These are phyloP conservation scores for Noctilio leporinus DNA, from an alignment of 2,113 vertebrate species.

Conservation along the genomic window DNA sequence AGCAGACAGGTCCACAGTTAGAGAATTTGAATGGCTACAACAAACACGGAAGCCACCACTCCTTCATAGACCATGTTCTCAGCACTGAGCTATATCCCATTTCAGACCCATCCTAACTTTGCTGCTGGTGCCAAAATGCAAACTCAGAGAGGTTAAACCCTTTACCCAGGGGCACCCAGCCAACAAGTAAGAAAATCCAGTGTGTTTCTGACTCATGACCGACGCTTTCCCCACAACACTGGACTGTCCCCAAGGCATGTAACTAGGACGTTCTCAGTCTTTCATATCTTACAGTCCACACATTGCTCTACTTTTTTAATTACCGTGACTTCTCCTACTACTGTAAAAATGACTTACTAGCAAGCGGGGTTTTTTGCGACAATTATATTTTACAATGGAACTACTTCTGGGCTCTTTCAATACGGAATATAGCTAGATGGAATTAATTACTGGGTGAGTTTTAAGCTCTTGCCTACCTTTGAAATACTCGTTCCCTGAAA, in stretches of 20 bases:
- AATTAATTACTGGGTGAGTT: background rate
- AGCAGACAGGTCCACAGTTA: background rate
- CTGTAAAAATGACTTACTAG: background rate
- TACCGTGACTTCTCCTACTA: background rate
- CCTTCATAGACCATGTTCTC: background rate
- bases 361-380: background rate
- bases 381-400: background rate
- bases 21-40: background rate
- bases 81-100: background rate
- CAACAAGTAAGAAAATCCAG: background rate
- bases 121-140: background rate
- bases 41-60: background rate
- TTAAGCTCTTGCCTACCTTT: background rate
- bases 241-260: background rate
- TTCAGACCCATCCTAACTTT: background rate
- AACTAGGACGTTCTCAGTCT: background rate
- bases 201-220: background rate
- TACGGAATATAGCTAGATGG: background rate
- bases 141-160: background rate
- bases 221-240: background rate
- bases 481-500: background rate
- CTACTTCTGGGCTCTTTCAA: background rate
- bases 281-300: background rate
- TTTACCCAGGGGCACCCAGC: background rate
- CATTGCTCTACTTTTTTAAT: background rate